Percentiles rank a stretch among this genome's conserved stretches.
phyloP scores from a whole-genome alignment of 1,140 invertebrate genomes.

The Centruroides sculpturatus region DNA sequence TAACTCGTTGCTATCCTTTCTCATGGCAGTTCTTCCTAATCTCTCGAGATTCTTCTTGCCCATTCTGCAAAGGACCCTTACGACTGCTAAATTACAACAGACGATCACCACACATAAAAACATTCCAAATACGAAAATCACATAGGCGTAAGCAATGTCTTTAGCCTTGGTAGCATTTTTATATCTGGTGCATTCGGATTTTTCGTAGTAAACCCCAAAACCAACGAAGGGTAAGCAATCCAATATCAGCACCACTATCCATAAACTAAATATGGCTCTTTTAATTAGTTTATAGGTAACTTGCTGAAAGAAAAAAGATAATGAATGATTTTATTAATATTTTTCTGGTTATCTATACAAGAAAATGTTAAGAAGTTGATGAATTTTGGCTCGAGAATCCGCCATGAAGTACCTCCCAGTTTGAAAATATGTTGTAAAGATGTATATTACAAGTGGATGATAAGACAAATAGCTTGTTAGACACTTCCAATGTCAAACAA shows the following conservation, averaged over 20 bases:
- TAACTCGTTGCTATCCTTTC: constrained; percentile 12
- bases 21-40: constrained; percentile 29
- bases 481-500: too few species aligned
- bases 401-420: too few species aligned
- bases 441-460: too few species aligned
- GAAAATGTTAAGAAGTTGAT: too few species aligned
- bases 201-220: constrained; percentile 55
- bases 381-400: too few species aligned
- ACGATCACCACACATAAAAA: constrained; percentile 57
- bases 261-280: constrained; percentile 48
- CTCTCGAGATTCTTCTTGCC: constrained; percentile 31
- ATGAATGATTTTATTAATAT: too few species aligned
- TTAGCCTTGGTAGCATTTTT: constrained; percentile 43
- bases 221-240: constrained; percentile 60
- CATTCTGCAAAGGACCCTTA: constrained; percentile 46
- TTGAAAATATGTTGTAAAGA: too few species aligned
- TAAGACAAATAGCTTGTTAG: too few species aligned
- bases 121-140: constrained; percentile 58
- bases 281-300: constrained; percentile 62
- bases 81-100: constrained; percentile 65
- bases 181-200: constrained; percentile 46
- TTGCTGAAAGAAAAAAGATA: constrained; percentile 39
- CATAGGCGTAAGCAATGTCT: constrained; percentile 57
- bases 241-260: constrained; percentile 48
- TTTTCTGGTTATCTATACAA: too few species aligned